Conservation (phyloP, 2,888 invertebrate genomes). For the Catocala sponsa region DNA sequence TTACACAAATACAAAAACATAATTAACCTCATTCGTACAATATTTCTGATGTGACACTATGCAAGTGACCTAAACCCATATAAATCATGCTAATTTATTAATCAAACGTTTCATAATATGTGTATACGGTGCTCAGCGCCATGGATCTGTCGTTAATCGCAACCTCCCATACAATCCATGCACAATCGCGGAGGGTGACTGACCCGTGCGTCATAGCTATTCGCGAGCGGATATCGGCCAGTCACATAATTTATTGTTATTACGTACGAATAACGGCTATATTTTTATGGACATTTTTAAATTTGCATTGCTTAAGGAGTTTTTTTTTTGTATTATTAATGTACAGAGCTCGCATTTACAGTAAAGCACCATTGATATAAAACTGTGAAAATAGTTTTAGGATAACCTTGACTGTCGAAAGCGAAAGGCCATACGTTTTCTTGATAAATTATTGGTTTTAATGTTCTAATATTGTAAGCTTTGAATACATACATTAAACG, state of each 20-base stretch:
- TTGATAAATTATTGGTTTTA: neutral
- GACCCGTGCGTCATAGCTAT: constrained; percentile 50
- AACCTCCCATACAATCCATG: no score
- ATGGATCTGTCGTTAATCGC: constrained; percentile 16
- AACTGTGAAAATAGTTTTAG: no score
- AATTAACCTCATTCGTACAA: neutral
- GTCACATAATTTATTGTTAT: constrained; percentile 50
- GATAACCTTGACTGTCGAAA: constrained; percentile 10
- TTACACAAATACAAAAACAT: neutral
- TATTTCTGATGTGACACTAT: neutral
- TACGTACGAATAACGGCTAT: constrained; percentile 42
- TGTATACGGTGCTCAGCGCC: constrained; percentile 36
- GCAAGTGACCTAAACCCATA: constrained; percentile 21
- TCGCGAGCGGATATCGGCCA: constrained; percentile 47
- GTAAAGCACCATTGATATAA: no score
- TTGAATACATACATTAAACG: no score
- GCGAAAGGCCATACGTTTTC: constrained; percentile 13
- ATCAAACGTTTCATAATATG: constrained; percentile 37
- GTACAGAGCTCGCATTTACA: no score
- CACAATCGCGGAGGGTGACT: constrained; percentile 31
- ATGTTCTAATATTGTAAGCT: neutral
- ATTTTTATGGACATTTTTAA: constrained; percentile 28
- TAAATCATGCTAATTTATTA: constrained; percentile 38
- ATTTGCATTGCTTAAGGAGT: constrained; percentile 34
- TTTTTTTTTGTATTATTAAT: constrained; percentile 15